Conservation (phyloP, 1,140 invertebrate genomes). For the Aricia agestis region DNA sequence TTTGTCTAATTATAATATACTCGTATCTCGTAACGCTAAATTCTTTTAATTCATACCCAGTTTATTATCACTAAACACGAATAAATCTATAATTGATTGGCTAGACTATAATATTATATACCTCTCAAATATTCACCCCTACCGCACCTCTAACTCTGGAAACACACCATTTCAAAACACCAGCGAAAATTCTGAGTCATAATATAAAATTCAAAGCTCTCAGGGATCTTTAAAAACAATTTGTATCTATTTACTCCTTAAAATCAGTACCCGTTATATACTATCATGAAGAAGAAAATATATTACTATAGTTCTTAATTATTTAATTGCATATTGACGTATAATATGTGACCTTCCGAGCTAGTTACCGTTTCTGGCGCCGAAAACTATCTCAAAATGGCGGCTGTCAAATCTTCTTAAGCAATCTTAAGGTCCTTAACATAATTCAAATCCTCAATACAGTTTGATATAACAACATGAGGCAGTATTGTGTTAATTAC, state of each 20-base stretch:
- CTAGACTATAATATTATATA: background rate
- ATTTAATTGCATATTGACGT: slow-evolving; percentile 1
- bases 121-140: background rate
- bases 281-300: background rate
- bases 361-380: background rate
- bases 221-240: background rate
- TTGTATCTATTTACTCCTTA: background rate
- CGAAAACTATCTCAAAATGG: background rate
- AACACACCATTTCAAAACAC: background rate
- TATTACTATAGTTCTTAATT: background rate
- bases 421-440: slow-evolving; percentile 12
- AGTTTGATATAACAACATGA: slow-evolving; percentile 56
- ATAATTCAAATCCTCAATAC: slow-evolving; percentile 33
- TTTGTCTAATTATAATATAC: background rate
- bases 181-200: background rate
- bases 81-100: slow-evolving; percentile 1
- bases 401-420: slow-evolving; percentile 21
- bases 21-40: background rate
- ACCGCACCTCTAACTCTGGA: background rate
- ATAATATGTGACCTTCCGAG: background rate
- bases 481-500: slow-evolving; percentile 70
- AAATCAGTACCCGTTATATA: background rate
- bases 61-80: slow-evolving; percentile 2
- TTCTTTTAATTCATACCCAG: background rate
- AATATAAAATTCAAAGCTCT: background rate